A percentile compares a stretch with the other conserved stretches of the same genome.
Evolutionary conservation across 1,140 invertebrate species (phyloP).

Genomic region (Eupristina koningsbergeri): DNA sequence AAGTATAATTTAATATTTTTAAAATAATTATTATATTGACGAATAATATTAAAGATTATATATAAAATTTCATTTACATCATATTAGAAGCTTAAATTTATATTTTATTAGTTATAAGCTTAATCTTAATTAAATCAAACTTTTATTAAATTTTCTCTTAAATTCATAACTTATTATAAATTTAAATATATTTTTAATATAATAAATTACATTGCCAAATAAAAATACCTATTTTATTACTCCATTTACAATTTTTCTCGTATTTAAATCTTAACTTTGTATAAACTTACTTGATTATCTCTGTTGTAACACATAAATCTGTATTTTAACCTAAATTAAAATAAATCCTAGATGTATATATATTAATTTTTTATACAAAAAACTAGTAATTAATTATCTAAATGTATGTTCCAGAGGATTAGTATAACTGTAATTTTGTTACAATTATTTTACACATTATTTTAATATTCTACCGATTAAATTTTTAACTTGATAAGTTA

Average conservation of each 20-base stretch:
- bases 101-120: background rate
- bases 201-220: too few species aligned
- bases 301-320: too few species aligned
- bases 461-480: background rate
- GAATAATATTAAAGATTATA: background rate
- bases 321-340: too few species aligned
- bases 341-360: too few species aligned
- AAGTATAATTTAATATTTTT: background rate
- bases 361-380: background rate
- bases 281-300: too few species aligned
- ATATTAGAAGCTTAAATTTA: background rate
- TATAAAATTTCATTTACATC: background rate
- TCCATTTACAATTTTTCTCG: too few species aligned
- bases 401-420: background rate
- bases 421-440: too few species aligned
- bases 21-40: background rate
- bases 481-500: conserved; percentile 8
- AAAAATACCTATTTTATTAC: too few species aligned
- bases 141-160: too few species aligned
- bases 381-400: background rate
- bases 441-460: background rate
- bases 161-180: too few species aligned
- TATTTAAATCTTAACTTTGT: too few species aligned
- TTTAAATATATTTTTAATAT: too few species aligned
- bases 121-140: background rate